Conservation (phyloP, 2,797 vertebrate species). For the Pelodytes ibericus region DNA sequence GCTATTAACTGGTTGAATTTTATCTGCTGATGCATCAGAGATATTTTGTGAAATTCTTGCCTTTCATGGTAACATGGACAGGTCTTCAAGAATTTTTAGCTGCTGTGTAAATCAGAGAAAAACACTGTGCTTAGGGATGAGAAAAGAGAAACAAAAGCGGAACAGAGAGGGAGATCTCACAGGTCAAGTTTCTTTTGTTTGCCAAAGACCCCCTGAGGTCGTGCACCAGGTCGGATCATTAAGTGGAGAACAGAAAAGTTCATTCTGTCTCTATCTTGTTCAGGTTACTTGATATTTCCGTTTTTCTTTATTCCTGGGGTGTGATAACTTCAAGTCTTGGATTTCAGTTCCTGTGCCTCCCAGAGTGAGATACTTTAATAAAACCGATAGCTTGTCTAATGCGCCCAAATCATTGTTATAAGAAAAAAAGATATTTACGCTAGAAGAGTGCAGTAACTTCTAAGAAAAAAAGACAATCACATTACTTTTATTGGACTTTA, state of each 20-base stretch:
- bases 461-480: no score
- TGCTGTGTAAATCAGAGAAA: slow-evolving; percentile 39
- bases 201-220: slow-evolving; percentile 24
- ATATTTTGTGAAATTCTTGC: slow-evolving; percentile 41
- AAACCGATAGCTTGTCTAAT: slow-evolving; percentile 8
- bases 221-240: slow-evolving; percentile 24
- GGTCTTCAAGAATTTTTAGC: slow-evolving; percentile 44
- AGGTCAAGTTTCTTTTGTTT: slow-evolving; percentile 45
- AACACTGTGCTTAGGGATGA: slow-evolving; percentile 17
- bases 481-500: not conserved
- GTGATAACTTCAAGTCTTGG: slow-evolving; percentile 17
- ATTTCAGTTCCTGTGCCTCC: slow-evolving; percentile 26
- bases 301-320: slow-evolving; percentile 6
- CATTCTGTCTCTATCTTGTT: slow-evolving; percentile 46
- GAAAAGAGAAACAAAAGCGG: slow-evolving; percentile 39
- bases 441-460: no score
- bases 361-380: not conserved
- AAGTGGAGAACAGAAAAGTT: slow-evolving; percentile 29
- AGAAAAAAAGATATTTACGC: not conserved
- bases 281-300: slow-evolving; percentile 38
- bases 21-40: slow-evolving; percentile 23
- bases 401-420: not conserved
- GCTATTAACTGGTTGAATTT: slow-evolving; percentile 29
- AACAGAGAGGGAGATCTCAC: slow-evolving; percentile 16
- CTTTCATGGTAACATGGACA: slow-evolving; percentile 48